Evolutionary conservation across 2,113 vertebrate species (phyloP), one percentile per base, ranked within the genome.

Genomic region (Paramisgurnus dabryanus): DNA sequence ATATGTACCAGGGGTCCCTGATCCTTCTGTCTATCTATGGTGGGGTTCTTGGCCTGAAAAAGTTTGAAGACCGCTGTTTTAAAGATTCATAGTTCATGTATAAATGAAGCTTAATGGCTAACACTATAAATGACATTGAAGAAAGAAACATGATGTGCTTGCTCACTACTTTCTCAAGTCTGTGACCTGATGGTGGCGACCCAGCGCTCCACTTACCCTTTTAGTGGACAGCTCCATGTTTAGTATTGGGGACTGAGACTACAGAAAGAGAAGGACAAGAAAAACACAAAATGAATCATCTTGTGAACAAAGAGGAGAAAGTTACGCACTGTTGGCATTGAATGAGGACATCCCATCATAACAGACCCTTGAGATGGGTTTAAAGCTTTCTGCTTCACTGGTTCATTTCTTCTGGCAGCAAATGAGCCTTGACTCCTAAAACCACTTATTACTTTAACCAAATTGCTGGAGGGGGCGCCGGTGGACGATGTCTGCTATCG

Each of bases 171-270:
- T 70, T 58, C 61, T 27, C 39, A 73, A 6, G 68, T 39, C 27
- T 40, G 0, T 49, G 47, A 64, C 65, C 8, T n/a, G 12, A 17
- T 41, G 67, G 27, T 79, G 50, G 68, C 68, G 60, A 77, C 22
- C 67, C 58, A 65, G 22, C 7, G 4, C 40, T 17, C 58, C 45
- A 91, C 95, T 79, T 87, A 96, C 95, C 87, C 92, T 84, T 86
- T 96, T 96, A 0, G 87, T 93, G 0, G 95, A 96, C 66, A 96
- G 85, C 87, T 93, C 90, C 94, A 96, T 95, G 85, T 91, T 93
- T 73, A 95, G 85, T 86, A 96, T 90, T 65, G 94, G 91, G 69
- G 92, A 64, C 2, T 93, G 88, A 17, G 87, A 89, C 95, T 96
- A 81, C 0, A 4, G 13, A 64, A 67, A 58, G 75, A 63, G 7